Conservation (phyloP, 2,888 invertebrate genomes). For the Mesoligia furuncula region DNA sequence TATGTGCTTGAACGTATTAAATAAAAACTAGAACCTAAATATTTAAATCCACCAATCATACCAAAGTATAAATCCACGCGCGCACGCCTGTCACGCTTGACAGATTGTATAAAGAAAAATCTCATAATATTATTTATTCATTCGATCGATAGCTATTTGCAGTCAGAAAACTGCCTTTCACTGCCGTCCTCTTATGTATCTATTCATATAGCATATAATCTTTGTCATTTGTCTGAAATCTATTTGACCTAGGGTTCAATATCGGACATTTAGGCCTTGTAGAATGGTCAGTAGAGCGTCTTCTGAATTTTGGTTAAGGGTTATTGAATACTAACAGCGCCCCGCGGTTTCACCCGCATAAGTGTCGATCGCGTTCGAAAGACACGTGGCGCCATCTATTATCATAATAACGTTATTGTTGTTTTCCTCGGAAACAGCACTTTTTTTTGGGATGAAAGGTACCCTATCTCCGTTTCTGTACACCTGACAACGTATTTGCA, state of each 20-base stretch:
- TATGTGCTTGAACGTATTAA: no score
- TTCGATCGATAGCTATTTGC: conserved; percentile 20
- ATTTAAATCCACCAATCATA: conserved; percentile 15
- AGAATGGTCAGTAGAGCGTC: conserved; percentile 53
- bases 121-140: conserved; percentile 32
- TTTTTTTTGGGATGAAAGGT: no score
- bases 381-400: no score
- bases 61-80: conserved; percentile 10
- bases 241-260: conserved; percentile 53
- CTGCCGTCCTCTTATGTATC: conserved; percentile 34
- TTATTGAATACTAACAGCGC: conserved; percentile 49
- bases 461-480: no score
- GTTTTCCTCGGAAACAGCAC: no score
- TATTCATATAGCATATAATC: conserved; percentile 57
- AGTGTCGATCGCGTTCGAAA: no score
- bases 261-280: conserved; percentile 26
- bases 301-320: conserved; percentile 56
- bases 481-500: no score
- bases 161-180: conserved; percentile 36
- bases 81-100: conserved; percentile 16
- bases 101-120: conserved; percentile 5
- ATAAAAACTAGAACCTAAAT: not conserved
- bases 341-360: no score
- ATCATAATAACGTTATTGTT: no score
- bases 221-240: conserved; percentile 45